phyloP scores from a whole-genome alignment of 2,888 invertebrate genomes.

The Bellardia bayeri region DNA sequence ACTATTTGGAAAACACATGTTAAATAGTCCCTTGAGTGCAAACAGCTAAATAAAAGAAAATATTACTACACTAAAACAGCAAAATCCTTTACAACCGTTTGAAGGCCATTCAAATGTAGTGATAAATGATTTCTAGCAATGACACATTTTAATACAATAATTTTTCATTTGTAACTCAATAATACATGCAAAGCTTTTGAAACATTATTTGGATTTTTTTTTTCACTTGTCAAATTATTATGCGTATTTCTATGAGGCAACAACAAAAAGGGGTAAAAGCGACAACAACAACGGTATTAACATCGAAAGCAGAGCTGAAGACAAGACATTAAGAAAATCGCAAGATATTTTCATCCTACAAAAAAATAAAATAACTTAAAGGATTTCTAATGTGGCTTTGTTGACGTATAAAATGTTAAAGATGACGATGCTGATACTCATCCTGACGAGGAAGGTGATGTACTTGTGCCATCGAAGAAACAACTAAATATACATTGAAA shows the following conservation, averaged over 20 bases:
- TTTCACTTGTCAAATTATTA: slow-evolving; percentile 52
- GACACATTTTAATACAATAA: slow-evolving; percentile 71
- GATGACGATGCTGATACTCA: slow-evolving; percentile 38
- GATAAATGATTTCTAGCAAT: slow-evolving; percentile 69
- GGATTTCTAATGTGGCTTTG: slow-evolving; percentile 66
- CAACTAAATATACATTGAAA: slow-evolving; percentile 57
- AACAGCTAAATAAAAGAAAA: neutral
- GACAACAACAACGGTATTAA: neutral
- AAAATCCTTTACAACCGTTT: slow-evolving; percentile 57
- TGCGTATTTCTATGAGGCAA: slow-evolving; percentile 46
- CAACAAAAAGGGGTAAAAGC: slow-evolving; percentile 55
- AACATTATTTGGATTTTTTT: slow-evolving; percentile 48
- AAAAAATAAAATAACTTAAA: slow-evolving; percentile 45
- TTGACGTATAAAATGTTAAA: slow-evolving; percentile 30
- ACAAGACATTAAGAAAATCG: slow-evolving; percentile 58
- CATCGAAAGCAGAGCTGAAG: neutral
- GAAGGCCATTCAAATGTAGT: slow-evolving; percentile 57
- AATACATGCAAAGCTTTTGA: slow-evolving; percentile 71
- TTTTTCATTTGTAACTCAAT: slow-evolving; percentile 71
- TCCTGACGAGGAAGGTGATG: slow-evolving; percentile 46
- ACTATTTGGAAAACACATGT: slow-evolving; percentile 19
- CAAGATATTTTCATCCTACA: slow-evolving; percentile 50
- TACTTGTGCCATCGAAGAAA: slow-evolving; percentile 40
- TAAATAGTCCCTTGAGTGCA: slow-evolving; percentile 6
- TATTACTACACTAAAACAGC: slow-evolving; percentile 32